A percentile compares a stretch with the other conserved stretches of the same genome.
Conservation (phyloP, 2,888 invertebrate genomes). For the Ectemnius lituratus region DNA sequence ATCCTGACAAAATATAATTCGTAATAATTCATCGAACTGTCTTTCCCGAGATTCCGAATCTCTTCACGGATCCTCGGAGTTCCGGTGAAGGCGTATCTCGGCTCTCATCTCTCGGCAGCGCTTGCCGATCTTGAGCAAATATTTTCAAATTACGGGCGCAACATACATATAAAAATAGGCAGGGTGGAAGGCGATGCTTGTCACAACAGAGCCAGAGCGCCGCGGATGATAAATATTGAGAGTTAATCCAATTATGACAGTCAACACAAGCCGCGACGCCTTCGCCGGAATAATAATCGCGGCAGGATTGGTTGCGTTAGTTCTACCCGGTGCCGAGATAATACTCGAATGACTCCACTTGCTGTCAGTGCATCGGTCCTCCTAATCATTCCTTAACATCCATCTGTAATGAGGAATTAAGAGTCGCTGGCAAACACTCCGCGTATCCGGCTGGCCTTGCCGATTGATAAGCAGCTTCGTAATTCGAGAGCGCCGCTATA, state of each 20-base stretch:
- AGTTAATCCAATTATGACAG: constrained; percentile 17
- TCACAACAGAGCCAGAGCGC: background rate
- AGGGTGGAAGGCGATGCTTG: constrained; percentile 4
- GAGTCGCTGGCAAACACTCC: too few relatives aligned
- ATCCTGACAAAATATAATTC: constrained; percentile 25
- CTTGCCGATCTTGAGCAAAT: constrained; percentile 7
- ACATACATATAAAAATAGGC: constrained; percentile 12
- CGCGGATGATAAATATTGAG: constrained; percentile 13
- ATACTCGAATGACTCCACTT: too few relatives aligned
- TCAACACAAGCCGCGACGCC: background rate
- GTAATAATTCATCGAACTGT: constrained; percentile 49
- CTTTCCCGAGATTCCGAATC: too few relatives aligned
- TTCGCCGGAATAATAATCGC: background rate
- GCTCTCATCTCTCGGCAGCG: background rate
- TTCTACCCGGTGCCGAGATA: too few relatives aligned
- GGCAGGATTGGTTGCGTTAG: too few relatives aligned
- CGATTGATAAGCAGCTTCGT: background rate
- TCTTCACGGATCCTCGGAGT: too few relatives aligned
- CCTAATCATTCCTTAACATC: too few relatives aligned
- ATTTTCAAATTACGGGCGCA: constrained; percentile 9
- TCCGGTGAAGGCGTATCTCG: background rate
- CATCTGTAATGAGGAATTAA: too few relatives aligned
- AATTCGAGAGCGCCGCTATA: too few relatives aligned
- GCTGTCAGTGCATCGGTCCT: too few relatives aligned
- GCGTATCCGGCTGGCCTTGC: background rate